Percentiles rank a stretch among this genome's conserved stretches.
Conservation (phyloP, 2,797 vertebrate species). For the Coranthus polyacanthus region DNA sequence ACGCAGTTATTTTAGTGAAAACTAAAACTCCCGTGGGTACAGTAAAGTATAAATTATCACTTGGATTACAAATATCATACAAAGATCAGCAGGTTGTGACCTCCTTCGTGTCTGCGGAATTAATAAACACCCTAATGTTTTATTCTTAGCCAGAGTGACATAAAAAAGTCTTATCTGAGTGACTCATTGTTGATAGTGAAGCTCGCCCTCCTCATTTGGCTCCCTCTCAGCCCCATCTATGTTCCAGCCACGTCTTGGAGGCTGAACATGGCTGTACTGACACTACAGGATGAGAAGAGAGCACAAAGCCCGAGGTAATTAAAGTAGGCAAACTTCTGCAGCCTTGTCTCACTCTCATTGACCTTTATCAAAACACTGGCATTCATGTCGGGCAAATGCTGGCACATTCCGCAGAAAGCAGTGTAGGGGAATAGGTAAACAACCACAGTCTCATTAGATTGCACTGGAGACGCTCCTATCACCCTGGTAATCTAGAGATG, state of each 20-base stretch:
- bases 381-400: slow-evolving; percentile 78
- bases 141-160: slow-evolving; percentile 48
- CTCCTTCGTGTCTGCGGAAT: slow-evolving; percentile 47
- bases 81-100: slow-evolving; percentile 33
- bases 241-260: slow-evolving; percentile 63
- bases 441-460: slow-evolving; percentile 80
- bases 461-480: slow-evolving; percentile 69
- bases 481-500: slow-evolving; percentile 71
- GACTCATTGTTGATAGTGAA: slow-evolving; percentile 54
- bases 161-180: slow-evolving; percentile 50
- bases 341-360: slow-evolving; percentile 81
- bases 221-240: slow-evolving; percentile 56
- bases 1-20: slow-evolving; percentile 10
- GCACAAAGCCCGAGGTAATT: slow-evolving; percentile 81
- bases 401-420: slow-evolving; percentile 69
- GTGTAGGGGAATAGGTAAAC: slow-evolving; percentile 71
- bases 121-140: too few species aligned
- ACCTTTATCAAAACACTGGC: slow-evolving; percentile 86
- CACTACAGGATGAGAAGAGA: slow-evolving; percentile 67
- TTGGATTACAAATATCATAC: slow-evolving; percentile 32
- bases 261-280: slow-evolving; percentile 65
- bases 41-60: slow-evolving; percentile 6
- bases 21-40: slow-evolving; percentile 1
- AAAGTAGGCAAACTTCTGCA: slow-evolving; percentile 80
- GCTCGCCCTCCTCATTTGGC: slow-evolving; percentile 50